Evolutionary conservation across 2,113 vertebrate genomes (phyloP).

Genomic region (Meles meles): DNA sequence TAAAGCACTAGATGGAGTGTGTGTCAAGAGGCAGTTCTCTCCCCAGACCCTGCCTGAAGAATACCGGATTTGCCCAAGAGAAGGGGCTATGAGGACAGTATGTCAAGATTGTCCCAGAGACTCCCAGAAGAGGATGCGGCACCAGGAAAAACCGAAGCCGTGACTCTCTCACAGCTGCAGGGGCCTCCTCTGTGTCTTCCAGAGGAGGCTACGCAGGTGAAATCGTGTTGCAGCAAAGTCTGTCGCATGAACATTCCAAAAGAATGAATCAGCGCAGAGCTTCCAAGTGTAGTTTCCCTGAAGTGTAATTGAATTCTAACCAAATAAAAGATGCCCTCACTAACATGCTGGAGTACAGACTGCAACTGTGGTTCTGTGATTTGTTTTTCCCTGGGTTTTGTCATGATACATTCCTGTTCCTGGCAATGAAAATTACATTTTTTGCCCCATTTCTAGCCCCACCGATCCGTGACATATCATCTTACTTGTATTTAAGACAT

Average conservation of each 20-base stretch:
- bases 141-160: not conserved
- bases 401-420: not conserved
- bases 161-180: not conserved
- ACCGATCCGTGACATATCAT: not conserved
- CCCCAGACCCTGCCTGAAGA: not conserved
- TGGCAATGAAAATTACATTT: not conserved
- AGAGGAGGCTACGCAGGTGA: constrained; percentile 19
- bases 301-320: not conserved
- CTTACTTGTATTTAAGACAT: not conserved
- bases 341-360: not conserved
- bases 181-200: not conserved
- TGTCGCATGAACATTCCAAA: not conserved
- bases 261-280: constrained; percentile 33
- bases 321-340: not conserved
- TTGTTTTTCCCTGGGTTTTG: not conserved
- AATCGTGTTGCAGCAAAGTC: not conserved
- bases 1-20: not conserved
- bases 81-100: not conserved
- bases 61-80: not conserved
- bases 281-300: not conserved
- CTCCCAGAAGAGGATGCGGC: not conserved
- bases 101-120: not conserved
- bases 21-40: too few relatives aligned
- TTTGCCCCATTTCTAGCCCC: not conserved
- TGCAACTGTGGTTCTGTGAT: not conserved